A percentile compares a stretch with the other conserved stretches of the same genome.
phyloP scores from a whole-genome alignment of 2,888 invertebrate species.

The Brachycybe producta region DNA sequence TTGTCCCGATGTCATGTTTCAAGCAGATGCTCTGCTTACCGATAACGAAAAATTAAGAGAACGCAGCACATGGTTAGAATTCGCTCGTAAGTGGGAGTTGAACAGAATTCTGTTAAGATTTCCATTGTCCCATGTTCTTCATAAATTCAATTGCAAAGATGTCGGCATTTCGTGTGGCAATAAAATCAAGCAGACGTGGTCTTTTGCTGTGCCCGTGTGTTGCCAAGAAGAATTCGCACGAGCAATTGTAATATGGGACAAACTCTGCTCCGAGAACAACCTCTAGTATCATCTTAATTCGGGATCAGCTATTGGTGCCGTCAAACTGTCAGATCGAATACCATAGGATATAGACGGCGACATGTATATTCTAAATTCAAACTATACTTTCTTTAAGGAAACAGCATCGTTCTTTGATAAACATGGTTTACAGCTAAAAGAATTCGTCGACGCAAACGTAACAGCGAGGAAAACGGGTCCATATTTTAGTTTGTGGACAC shows the following conservation, averaged over 20 bases:
- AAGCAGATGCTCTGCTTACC: constrained; percentile 17
- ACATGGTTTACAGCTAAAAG: background rate
- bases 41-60: background rate
- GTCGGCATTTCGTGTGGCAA: background rate
- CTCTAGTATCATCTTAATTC: constrained; percentile 26
- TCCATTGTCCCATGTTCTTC: background rate
- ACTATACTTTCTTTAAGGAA: background rate
- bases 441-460: background rate
- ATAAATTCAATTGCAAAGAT: background rate
- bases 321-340: constrained; percentile 21
- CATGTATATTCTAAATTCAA: background rate
- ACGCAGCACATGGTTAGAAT: background rate
- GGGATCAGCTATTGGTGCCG: constrained; percentile 5
- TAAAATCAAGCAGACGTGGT: background rate
- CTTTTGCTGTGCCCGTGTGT: background rate
- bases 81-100: background rate
- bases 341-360: background rate
- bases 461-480: background rate
- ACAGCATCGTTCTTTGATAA: background rate
- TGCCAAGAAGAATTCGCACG: constrained; percentile 24
- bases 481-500: background rate
- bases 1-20: constrained; percentile 31
- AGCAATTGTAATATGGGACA: constrained; percentile 23
- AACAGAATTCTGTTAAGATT: background rate
- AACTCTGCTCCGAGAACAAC: constrained; percentile 27